Evolutionary conservation across 2,113 vertebrate species (phyloP), one percentile per base, ranked within the genome.

Genomic region (Trematomus loennbergii): DNA sequence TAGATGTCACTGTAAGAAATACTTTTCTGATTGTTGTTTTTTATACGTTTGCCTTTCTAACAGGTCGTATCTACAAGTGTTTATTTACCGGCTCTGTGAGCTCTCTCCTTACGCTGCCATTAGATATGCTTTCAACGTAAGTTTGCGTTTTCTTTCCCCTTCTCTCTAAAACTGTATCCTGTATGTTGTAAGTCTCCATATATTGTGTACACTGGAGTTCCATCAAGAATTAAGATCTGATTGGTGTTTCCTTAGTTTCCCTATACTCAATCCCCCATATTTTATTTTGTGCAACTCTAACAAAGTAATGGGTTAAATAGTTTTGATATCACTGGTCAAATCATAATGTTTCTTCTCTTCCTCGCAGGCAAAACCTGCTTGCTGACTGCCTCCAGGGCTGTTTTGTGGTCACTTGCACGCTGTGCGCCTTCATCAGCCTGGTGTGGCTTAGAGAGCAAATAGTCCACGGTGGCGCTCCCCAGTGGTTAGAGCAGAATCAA

Each of bases 1-100:
- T 22, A 43, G 8, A 40, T 77, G n/a, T 29, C 2, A 12, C 9
- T 25, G 43, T 3, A 40, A 40, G 2, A 63, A 63, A 10, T 54
- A 0, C 50, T 62, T 29, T 1, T 70, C 25, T 8, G 10, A 12
- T 7, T 54, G 7, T 6, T 57, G 55, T 15, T 66, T 3, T 50
- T 29, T 46, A 40, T 54, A 2, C 73, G 18, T 87, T 64, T 90
- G 46, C 49, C 70, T 79, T 91, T 63, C 3, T 3, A 0, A 43
- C 83, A 99, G 98, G 97, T 95, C 98, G 97, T 48, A 98, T 99
- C 94, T 99, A 99, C 96, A 99, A 98, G 95, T 99, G 98, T 95
- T 96, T 99, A 93, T 99, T 99, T 96, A 98, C 97, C 82, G 98
- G 98, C 95, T 99, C 98, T 69, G 97, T 99, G 95, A 99, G 97